phyloP scores from a whole-genome alignment of 2,888 invertebrate species.

The Cenopis cana region DNA sequence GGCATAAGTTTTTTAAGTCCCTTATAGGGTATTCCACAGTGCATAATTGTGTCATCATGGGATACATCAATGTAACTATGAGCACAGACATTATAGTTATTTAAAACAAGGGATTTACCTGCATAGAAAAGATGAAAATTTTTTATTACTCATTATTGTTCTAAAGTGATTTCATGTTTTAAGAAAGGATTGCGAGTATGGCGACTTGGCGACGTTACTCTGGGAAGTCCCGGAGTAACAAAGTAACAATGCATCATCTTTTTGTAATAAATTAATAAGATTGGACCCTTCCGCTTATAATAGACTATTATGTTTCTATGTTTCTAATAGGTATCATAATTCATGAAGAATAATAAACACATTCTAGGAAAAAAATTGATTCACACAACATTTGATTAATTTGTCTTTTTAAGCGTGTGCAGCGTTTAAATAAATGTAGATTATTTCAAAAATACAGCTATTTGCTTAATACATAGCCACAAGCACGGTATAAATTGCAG shows the following conservation, averaged over 20 bases:
- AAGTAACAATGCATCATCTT: too few relatives aligned
- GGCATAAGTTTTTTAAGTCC: conserved; percentile 26
- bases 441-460: not conserved
- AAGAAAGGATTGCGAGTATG: not conserved
- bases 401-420: not conserved
- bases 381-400: not conserved
- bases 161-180: conserved; percentile 7
- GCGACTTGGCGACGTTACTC: not conserved
- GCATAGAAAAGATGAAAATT: conserved; percentile 11
- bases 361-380: not conserved
- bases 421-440: not conserved
- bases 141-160: conserved; percentile 28
- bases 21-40: conserved; percentile 5
- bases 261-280: not conserved
- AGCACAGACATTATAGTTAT: not conserved
- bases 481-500: not conserved
- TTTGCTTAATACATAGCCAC: not conserved
- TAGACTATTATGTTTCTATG: too few relatives aligned
- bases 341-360: not conserved
- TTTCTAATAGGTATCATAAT: conserved; percentile 1
- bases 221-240: not conserved
- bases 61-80: conserved; percentile 9
- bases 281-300: too few relatives aligned
- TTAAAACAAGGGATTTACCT: conserved; percentile 25
- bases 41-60: conserved; percentile 3